These are phyloP conservation scores for Diarsia rubi DNA, from an alignment of 2,888 invertebrate species.

Conservation along the genomic window DNA sequence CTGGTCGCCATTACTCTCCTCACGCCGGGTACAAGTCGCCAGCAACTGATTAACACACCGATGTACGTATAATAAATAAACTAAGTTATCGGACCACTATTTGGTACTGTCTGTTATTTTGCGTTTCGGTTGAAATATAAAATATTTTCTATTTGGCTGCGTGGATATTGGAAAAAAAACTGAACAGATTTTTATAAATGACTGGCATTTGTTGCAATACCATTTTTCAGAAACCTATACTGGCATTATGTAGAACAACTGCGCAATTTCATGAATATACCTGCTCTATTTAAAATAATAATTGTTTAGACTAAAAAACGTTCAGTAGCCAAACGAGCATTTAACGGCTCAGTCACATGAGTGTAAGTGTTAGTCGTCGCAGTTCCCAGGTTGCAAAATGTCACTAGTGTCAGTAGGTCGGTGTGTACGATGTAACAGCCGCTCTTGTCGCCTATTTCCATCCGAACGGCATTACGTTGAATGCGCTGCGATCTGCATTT, in stretches of 20 bases:
- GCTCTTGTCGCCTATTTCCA: slow-evolving; percentile 51
- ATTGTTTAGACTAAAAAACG: not conserved
- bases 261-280: not conserved
- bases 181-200: slow-evolving; percentile 8
- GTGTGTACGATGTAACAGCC: slow-evolving; percentile 5
- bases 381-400: not conserved
- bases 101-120: slow-evolving; percentile 20
- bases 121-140: slow-evolving; percentile 10
- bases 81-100: slow-evolving; percentile 19
- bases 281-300: not conserved
- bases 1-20: slow-evolving; percentile 64
- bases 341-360: too few species aligned
- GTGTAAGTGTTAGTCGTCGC: not conserved
- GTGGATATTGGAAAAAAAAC: slow-evolving; percentile 21
- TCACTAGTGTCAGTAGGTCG: not conserved
- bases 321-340: not conserved
- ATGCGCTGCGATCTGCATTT: slow-evolving; percentile 64
- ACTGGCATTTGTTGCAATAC: not conserved
- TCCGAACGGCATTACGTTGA: slow-evolving; percentile 57
- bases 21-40: slow-evolving; percentile 44
- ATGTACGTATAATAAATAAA: slow-evolving; percentile 45
- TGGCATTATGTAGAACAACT: not conserved
- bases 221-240: not conserved
- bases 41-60: slow-evolving; percentile 54
- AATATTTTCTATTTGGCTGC: slow-evolving; percentile 1